A percentile compares a stretch with the other conserved stretches of the same genome.
Evolutionary conservation across 2,797 vertebrate species (phyloP).

Genomic region (Acridotheres tristis): DNA sequence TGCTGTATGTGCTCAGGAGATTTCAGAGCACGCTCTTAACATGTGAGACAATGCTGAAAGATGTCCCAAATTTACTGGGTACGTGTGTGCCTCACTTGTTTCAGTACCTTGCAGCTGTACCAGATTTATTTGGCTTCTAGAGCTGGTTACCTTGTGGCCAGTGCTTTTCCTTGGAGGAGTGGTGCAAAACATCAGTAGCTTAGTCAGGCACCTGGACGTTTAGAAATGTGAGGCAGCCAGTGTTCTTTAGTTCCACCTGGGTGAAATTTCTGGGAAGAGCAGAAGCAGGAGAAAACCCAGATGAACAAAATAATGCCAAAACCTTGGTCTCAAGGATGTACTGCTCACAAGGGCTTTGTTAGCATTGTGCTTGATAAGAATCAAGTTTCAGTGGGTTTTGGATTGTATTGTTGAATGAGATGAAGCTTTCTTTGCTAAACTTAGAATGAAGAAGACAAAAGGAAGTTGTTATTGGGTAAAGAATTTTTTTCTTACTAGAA

Average conservation of each 20-base stretch:
- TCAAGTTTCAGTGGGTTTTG: neutral
- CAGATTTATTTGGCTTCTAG: neutral
- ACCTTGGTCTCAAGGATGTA: neutral
- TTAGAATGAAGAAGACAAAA: conserved; percentile 20
- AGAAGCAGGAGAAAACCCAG: neutral
- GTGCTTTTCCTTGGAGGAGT: neutral
- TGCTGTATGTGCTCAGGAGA: neutral
- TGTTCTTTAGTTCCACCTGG: neutral
- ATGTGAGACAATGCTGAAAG: neutral
- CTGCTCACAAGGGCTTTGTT: neutral
- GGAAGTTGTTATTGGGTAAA: conserved; percentile 15
- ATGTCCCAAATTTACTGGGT: neutral
- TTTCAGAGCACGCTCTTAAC: neutral
- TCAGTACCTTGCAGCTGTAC: neutral
- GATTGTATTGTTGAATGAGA: neutral
- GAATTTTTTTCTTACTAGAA: neutral
- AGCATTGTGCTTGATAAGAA: neutral
- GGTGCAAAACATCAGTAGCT: neutral
- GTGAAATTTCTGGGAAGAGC: neutral
- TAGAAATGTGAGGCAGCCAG: neutral
- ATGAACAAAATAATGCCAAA: neutral
- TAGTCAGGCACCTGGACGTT: neutral
- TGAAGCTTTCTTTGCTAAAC: neutral
- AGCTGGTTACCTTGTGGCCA: neutral
- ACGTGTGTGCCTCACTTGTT: neutral